Conservation (phyloP, 1,140 invertebrate genomes). For the Calosoma granatense region DNA sequence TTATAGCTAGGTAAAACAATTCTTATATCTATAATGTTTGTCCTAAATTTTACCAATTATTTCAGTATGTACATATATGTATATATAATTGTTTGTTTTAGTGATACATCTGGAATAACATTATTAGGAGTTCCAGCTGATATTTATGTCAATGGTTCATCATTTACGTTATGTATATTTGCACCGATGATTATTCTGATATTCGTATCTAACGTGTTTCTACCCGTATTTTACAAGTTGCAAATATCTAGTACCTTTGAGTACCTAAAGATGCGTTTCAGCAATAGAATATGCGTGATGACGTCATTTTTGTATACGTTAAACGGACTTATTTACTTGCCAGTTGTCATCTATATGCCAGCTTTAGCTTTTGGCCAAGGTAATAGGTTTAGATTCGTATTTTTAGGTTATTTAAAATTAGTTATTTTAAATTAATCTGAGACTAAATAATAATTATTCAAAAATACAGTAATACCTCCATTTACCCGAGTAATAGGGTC, state of each 20-base stretch:
- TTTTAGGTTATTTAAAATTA: conserved; percentile 52
- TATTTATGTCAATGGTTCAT: conserved; percentile 24
- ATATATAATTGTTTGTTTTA: conserved; percentile 10
- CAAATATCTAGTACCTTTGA: conserved; percentile 26
- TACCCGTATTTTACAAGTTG: conserved; percentile 34
- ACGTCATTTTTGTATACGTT: conserved; percentile 48
- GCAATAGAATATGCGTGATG: conserved; percentile 43
- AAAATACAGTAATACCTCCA: no score
- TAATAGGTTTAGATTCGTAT: background rate
- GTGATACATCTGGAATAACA: conserved; percentile 39
- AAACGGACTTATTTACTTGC: conserved; percentile 27
- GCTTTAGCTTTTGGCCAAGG: conserved; percentile 34
- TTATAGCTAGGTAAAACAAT: conserved; percentile 43
- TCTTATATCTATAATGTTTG: background rate
- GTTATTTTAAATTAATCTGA: no score
- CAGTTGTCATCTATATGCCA: conserved; percentile 33
- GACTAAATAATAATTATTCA: no score
- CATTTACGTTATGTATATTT: conserved; percentile 2
- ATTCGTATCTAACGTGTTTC: conserved; percentile 32
- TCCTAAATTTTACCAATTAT: background rate
- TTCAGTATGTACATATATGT: no score
- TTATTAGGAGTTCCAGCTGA: conserved; percentile 35
- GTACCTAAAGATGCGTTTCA: conserved; percentile 58
- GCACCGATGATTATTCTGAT: background rate
- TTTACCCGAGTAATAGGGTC: no score